Conservation (phyloP, 2,888 invertebrate species). For the Cerastis leucographa region DNA sequence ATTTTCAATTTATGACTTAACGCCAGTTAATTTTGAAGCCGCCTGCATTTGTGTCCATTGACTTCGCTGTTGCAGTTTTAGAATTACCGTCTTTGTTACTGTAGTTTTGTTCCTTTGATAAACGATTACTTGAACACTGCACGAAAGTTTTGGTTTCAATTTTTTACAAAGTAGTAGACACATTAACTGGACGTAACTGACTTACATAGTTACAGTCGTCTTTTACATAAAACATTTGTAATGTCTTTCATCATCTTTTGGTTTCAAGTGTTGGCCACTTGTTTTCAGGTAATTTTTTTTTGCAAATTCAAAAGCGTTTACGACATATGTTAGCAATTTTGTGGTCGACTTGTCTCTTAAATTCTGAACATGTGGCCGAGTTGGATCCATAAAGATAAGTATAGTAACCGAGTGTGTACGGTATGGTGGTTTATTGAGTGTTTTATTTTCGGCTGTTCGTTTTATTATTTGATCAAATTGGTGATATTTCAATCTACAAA, state of each 20-base stretch:
- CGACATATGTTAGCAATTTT: constrained; percentile 79
- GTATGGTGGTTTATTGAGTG: constrained; percentile 14
- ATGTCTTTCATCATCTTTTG: constrained; percentile 34
- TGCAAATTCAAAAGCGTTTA: constrained; percentile 49
- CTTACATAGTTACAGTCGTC: neutral
- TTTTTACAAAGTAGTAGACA: constrained; percentile 23
- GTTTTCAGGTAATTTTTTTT: constrained; percentile 74
- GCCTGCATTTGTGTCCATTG: constrained; percentile 55
- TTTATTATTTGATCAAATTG: constrained; percentile 19
- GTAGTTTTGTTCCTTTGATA: constrained; percentile 24
- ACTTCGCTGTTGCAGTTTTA: constrained; percentile 51
- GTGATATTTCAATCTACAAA: constrained; percentile 35
- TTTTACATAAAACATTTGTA: constrained; percentile 13
- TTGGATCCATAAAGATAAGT: constrained; percentile 38
- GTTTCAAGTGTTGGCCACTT: constrained; percentile 68
- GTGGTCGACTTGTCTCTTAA: constrained; percentile 73
- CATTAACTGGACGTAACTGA: neutral
- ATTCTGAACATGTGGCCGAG: constrained; percentile 74
- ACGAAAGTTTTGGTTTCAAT: neutral
- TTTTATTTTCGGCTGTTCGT: constrained; percentile 22
- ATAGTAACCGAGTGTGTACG: constrained; percentile 7
- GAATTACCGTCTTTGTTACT: constrained; percentile 44
- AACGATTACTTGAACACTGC: neutral
- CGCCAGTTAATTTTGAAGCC: constrained; percentile 66
- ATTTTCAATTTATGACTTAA: constrained; percentile 73